phyloP scores from a whole-genome alignment of 2,888 invertebrate species.

The Macrosiphum euphorbiae region DNA sequence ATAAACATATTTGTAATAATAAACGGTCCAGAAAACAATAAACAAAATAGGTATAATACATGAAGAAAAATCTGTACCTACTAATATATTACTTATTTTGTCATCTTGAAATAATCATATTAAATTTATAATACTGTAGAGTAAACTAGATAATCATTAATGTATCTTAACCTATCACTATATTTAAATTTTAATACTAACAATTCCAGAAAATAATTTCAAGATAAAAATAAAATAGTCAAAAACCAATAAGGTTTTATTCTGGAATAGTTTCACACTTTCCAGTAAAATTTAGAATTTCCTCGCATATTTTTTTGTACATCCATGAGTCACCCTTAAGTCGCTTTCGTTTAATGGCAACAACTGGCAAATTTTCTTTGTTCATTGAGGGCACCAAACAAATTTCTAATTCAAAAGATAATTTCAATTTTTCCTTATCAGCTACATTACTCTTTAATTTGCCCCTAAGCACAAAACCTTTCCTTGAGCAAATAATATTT shows the following conservation, averaged over 20 bases:
- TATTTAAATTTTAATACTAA: not conserved
- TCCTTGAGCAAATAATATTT: slow-evolving; percentile 72
- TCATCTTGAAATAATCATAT: slow-evolving; percentile 48
- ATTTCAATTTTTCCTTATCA: slow-evolving; percentile 67
- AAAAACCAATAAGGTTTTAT: slow-evolving; percentile 31
- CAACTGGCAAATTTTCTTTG: slow-evolving; percentile 69
- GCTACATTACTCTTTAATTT: slow-evolving; percentile 71
- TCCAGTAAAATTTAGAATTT: slow-evolving; percentile 75
- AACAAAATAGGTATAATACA: slow-evolving; percentile 17
- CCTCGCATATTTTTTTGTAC: slow-evolving; percentile 84
- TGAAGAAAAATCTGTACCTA: not conserved
- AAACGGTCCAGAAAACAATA: slow-evolving; percentile 21
- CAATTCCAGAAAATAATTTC: slow-evolving; percentile 6
- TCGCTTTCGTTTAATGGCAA: slow-evolving; percentile 80
- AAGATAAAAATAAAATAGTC: slow-evolving; percentile 38
- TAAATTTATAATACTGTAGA: slow-evolving; percentile 18
- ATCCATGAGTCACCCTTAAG: slow-evolving; percentile 85
- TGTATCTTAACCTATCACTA: slow-evolving; percentile 31
- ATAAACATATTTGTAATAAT: not conserved
- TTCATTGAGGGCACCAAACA: slow-evolving; percentile 72
- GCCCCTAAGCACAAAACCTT: slow-evolving; percentile 78
- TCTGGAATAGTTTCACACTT: slow-evolving; percentile 60
- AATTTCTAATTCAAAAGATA: slow-evolving; percentile 82
- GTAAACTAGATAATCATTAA: not conserved
- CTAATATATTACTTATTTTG: slow-evolving; percentile 14